These are phyloP conservation scores for Triplophysa dalaica DNA, from an alignment of 2,113 vertebrate species.

Conservation along the genomic window DNA sequence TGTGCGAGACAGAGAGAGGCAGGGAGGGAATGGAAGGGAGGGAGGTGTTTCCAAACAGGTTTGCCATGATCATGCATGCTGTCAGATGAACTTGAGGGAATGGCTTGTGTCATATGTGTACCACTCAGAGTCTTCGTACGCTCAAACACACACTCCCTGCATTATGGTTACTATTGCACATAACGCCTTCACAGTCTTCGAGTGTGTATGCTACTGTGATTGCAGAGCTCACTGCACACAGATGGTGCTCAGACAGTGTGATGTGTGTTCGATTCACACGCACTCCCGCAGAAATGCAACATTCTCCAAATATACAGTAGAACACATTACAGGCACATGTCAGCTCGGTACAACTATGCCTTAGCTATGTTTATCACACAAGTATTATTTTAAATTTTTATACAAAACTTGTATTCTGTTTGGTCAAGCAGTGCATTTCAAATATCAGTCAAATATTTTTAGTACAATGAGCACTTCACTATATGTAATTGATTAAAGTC, in stretches of 20 bases:
- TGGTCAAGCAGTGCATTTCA: neutral
- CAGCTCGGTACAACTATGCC: neutral
- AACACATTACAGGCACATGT: neutral
- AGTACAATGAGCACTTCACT: neutral
- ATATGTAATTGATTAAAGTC: neutral
- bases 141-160: slow-evolving; percentile 16
- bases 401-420: neutral
- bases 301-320: neutral
- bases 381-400: neutral
- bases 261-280: slow-evolving; percentile 1
- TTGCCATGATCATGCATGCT: slow-evolving; percentile 22
- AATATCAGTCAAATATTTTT: neutral
- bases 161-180: slow-evolving; percentile 22
- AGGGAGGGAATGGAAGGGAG: slow-evolving; percentile 23
- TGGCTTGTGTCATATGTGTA: slow-evolving; percentile 35
- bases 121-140: slow-evolving; percentile 18
- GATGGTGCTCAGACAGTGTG: slow-evolving; percentile 13
- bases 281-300: slow-evolving; percentile 8
- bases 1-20: slow-evolving; percentile 11
- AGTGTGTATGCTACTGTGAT: slow-evolving; percentile 36
- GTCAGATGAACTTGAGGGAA: slow-evolving; percentile 38
- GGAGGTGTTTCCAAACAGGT: slow-evolving; percentile 19
- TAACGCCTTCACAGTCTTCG: slow-evolving; percentile 26
- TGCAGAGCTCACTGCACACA: slow-evolving; percentile 23
- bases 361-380: neutral